Percentiles rank a stretch among this genome's conserved stretches.
phyloP scores from a whole-genome alignment of 2,797 vertebrate genomes.

The Eupleurogrammus muticus region DNA sequence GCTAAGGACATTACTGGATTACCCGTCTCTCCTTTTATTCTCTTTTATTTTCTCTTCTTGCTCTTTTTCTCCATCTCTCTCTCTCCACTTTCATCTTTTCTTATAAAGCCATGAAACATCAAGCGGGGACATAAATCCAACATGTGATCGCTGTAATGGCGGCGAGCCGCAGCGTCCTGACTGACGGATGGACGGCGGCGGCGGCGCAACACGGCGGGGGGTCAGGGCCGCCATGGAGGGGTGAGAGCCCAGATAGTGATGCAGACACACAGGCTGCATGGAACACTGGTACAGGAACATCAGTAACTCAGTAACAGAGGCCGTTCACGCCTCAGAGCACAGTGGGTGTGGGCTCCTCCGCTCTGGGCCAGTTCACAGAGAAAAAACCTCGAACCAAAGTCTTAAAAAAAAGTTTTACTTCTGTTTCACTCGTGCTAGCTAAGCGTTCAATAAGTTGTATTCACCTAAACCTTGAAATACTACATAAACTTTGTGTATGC shows the following conservation, averaged over 20 bases:
- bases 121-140: conserved; percentile 66
- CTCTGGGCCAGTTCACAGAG: too few species aligned
- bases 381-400: too few species aligned
- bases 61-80: conserved; percentile 17
- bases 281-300: conserved; percentile 66
- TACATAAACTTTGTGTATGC: too few species aligned
- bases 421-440: too few species aligned
- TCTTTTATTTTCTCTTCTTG: conserved; percentile 32
- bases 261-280: conserved; percentile 56
- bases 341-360: too few species aligned
- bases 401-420: too few species aligned
- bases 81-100: conserved; percentile 71
- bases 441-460: too few species aligned
- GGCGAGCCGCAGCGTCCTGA: conserved; percentile 30
- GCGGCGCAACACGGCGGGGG: conserved; percentile 8
- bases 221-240: conserved; percentile 46
- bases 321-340: too few species aligned
- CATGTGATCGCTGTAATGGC: conserved; percentile 61
- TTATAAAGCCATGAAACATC: conserved; percentile 76
- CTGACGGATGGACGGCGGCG: conserved; percentile 40
- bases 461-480: too few species aligned
- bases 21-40: conserved; percentile 16
- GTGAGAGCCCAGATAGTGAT: conserved; percentile 43
- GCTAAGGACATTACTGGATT: conserved; percentile 19
- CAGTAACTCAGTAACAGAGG: too few species aligned